A percentile compares a stretch with the other conserved stretches of the same genome.
phyloP scores from a whole-genome alignment of 1,140 invertebrate species.

The Asbolus verrucosus region DNA sequence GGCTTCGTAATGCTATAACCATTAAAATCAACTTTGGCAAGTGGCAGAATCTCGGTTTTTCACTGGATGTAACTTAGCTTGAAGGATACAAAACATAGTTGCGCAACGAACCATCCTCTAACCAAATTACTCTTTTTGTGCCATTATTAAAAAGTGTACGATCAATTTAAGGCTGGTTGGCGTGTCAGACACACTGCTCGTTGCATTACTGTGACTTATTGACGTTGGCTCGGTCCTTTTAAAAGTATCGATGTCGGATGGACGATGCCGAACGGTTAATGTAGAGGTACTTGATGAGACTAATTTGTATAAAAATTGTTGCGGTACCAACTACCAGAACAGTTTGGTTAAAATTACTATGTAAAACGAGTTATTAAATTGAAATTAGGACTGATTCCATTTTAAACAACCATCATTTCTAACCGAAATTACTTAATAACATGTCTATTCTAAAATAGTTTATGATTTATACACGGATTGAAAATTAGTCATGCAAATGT shows the following conservation, averaged over 20 bases:
- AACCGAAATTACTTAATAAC: slow-evolving; percentile 39
- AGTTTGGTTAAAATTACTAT: slow-evolving; percentile 14
- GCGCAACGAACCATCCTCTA: slow-evolving; percentile 43
- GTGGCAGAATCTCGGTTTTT: slow-evolving; percentile 21
- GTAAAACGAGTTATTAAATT: slow-evolving; percentile 30
- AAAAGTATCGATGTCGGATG: slow-evolving; percentile 7
- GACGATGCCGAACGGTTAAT: neutral
- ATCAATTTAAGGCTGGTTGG: slow-evolving; percentile 47
- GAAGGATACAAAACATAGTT: slow-evolving; percentile 25
- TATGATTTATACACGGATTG: slow-evolving; percentile 34
- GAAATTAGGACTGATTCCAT: slow-evolving; percentile 31
- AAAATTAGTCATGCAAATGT: slow-evolving; percentile 35
- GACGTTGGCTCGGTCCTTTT: slow-evolving; percentile 4
- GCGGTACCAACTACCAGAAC: slow-evolving; percentile 21
- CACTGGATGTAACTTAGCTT: slow-evolving; percentile 9
- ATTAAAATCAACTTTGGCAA: slow-evolving; percentile 36
- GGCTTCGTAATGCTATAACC: slow-evolving; percentile 1
- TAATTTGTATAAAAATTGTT: slow-evolving; percentile 29
- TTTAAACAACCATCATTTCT: slow-evolving; percentile 36
- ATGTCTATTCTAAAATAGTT: slow-evolving; percentile 33
- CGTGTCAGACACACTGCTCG: slow-evolving; percentile 45
- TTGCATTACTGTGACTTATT: slow-evolving; percentile 41
- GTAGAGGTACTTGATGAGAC: slow-evolving; percentile 1
- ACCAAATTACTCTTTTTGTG: slow-evolving; percentile 51
- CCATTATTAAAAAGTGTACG: slow-evolving; percentile 45